These are phyloP conservation scores for Cheilosia variabilis DNA, from an alignment of 2,888 invertebrate species.

Conservation along the genomic window DNA sequence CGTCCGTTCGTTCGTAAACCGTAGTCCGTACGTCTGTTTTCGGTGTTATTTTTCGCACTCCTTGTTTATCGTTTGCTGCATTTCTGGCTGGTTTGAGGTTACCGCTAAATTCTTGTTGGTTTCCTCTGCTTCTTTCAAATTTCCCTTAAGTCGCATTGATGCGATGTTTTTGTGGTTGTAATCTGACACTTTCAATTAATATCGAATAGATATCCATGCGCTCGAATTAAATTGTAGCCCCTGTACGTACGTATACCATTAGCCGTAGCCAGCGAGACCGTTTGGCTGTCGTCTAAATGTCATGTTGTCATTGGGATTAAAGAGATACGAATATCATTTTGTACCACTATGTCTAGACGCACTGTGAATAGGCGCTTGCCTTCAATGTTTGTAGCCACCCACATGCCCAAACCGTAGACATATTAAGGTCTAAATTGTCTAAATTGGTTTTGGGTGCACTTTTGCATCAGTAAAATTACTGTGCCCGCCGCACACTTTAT, in stretches of 20 bases:
- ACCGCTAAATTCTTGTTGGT: constrained; percentile 50
- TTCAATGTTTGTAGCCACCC: constrained; percentile 29
- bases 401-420: constrained; percentile 17
- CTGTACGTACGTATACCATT: constrained; percentile 6
- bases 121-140: constrained; percentile 4
- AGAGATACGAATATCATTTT: constrained; percentile 25
- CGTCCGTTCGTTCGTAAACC: constrained; percentile 11
- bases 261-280: constrained; percentile 14
- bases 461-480: background rate
- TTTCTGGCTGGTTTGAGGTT: constrained; percentile 68
- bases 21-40: constrained; percentile 63
- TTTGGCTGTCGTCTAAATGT: constrained; percentile 63
- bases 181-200: constrained; percentile 77
- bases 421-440: constrained; percentile 35
- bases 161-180: constrained; percentile 55
- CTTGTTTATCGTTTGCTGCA: constrained; percentile 67
- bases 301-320: constrained; percentile 54
- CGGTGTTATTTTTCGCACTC: constrained; percentile 75
- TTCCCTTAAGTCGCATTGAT: constrained; percentile 53
- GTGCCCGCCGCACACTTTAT: background rate
- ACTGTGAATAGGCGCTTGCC: constrained; percentile 17
- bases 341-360: constrained; percentile 44
- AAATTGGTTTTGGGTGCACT: constrained; percentile 61
- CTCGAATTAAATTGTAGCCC: constrained; percentile 42
- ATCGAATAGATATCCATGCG: constrained; percentile 72